Base-by-base conservation (phyloP, 92 coral and sea anemone species). In the Epizoanthus stellaris region DNA sequence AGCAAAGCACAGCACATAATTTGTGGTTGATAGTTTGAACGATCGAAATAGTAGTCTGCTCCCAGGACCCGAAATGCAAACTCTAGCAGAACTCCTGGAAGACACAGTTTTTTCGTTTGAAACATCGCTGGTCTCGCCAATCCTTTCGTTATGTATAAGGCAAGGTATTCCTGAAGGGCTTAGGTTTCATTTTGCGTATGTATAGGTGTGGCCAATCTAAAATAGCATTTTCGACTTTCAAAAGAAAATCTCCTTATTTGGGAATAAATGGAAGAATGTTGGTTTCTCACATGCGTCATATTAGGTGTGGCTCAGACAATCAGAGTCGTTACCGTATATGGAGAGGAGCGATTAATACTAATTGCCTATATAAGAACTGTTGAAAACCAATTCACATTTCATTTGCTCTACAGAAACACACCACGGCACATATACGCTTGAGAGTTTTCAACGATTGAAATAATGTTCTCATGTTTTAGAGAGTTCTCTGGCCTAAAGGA, bases 21-120 rank as follows among this genome's bases (percentile, higher is more conserved):
- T 0, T 65, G 11, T 2, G 5, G 15, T 8, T 65, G 15, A 15
- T 6, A 6, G 39, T 65, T 25, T 9, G 14, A 20, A 65, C 43
- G 1, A 25, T 38, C 10, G 5, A 65, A 65, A 38, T 21, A 60
- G 57, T 77, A 38, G 6, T 39, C 53, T 86, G 16, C 93, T 92
- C 4, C 82, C 93, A 47, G 47, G 88, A 12, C 58, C 58, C 11
- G 82, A 92, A 59, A 58, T 88, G 30, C 25, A 4, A 17, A 47
- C 82, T 8, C 84, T 92, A 15, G 89, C 90, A 5, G 91, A 92
- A 39, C 64, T 92, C 34, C 52, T 54, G 68, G 38, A 72, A 30
- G 66, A 80, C 67, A 80, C 82, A 11, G 90, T 90, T 25, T 92
- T 87, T 67, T 80, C 95, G 68, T 92, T 91, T 65, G 89, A 89